These are phyloP conservation scores for Epinephelus fuscoguttatus DNA, from an alignment of 2,113 vertebrate genomes.

Conservation along the genomic window DNA sequence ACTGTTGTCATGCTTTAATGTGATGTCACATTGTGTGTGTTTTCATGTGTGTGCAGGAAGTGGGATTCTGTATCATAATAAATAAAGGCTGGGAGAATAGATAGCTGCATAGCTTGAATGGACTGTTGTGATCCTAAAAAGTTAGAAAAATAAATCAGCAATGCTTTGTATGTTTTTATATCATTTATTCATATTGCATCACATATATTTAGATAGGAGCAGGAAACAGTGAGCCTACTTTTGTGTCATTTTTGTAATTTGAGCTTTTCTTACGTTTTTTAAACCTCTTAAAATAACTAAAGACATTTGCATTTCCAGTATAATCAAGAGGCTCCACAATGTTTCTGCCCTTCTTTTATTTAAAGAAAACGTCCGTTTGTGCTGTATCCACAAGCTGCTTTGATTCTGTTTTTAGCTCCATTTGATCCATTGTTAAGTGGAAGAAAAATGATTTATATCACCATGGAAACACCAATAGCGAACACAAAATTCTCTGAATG, in stretches of 20 bases:
- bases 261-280: neutral
- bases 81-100: constrained; percentile 63
- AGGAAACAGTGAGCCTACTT: constrained; percentile 21
- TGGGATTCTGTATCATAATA: constrained; percentile 60
- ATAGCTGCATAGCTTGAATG: constrained; percentile 44
- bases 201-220: constrained; percentile 43
- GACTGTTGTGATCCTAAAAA: constrained; percentile 27
- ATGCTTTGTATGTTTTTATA: constrained; percentile 44
- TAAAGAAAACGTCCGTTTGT: constrained; percentile 16
- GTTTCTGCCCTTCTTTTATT: constrained; percentile 6
- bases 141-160: constrained; percentile 53
- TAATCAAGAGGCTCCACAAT: neutral
- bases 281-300: constrained; percentile 5
- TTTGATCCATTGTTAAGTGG: constrained; percentile 60
- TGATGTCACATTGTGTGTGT: constrained; percentile 45
- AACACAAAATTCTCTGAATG: constrained; percentile 45
- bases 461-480: constrained; percentile 70
- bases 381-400: constrained; percentile 30
- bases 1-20: constrained; percentile 61
- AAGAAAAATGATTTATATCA: constrained; percentile 68
- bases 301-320: constrained; percentile 1
- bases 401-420: constrained; percentile 63
- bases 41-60: constrained; percentile 42
- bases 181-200: constrained; percentile 11
- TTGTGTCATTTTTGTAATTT: constrained; percentile 30